Evolutionary conservation across 2,888 invertebrate species (phyloP).

Genomic region (Harmothoe impar): DNA sequence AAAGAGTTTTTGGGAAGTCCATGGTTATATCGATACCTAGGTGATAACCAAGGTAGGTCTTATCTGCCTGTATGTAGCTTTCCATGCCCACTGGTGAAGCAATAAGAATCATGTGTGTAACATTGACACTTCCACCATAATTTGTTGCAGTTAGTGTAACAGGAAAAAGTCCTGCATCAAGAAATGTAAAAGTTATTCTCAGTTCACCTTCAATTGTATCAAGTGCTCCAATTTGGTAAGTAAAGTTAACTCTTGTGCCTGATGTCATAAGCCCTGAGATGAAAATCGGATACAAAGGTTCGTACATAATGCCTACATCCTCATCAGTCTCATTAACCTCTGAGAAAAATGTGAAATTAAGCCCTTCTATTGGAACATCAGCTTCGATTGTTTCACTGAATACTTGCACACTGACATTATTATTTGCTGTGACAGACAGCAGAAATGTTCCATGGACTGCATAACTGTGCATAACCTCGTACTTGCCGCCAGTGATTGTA

Average conservation of each 20-base stretch:
- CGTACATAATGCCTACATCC: background rate
- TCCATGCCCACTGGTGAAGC: constrained; percentile 9
- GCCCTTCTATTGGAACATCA: background rate
- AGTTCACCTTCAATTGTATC: background rate
- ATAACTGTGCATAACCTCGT: background rate
- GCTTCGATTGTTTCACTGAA: background rate
- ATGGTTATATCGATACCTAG: background rate
- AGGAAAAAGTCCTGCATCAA: background rate
- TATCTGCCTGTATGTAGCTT: background rate
- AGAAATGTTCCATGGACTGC: background rate
- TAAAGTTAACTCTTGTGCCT: background rate
- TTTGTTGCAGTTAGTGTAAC: constrained; percentile 16
- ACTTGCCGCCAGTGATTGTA: background rate
- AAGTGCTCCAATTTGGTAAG: background rate
- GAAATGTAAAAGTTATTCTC: background rate
- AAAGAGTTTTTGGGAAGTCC: constrained; percentile 13
- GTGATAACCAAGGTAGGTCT: background rate
- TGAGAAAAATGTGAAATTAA: constrained; percentile 25
- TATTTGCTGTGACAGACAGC: background rate
- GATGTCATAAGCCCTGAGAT: background rate
- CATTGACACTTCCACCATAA: background rate
- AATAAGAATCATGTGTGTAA: background rate
- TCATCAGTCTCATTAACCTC: constrained; percentile 28
- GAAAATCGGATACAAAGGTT: background rate
- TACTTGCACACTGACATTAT: background rate